Percentiles rank a stretch among this genome's conserved stretches.
Evolutionary conservation across 2,113 vertebrate genomes (phyloP).

Genomic region (Alligator sinensis): DNA sequence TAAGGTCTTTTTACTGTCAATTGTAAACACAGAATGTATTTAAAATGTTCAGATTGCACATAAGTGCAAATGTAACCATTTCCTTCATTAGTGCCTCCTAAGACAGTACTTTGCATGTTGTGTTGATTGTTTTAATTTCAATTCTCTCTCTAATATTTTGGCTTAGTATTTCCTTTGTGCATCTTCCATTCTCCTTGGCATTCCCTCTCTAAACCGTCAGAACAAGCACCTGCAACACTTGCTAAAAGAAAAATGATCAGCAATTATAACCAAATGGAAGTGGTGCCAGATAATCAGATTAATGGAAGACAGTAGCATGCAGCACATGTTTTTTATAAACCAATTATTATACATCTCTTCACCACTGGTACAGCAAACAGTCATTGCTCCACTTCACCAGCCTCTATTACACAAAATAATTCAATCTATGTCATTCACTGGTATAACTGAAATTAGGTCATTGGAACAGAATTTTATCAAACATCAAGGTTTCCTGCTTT

Average conservation of each 20-base stretch:
- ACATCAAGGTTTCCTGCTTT: not conserved
- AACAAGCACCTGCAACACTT: slow-evolving; percentile 53
- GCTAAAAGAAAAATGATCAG: not conserved
- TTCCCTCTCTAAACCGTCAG: slow-evolving; percentile 50
- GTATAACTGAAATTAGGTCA: slow-evolving; percentile 20
- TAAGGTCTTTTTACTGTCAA: not conserved
- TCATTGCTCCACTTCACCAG: slow-evolving; percentile 27
- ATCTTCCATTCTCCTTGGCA: slow-evolving; percentile 5
- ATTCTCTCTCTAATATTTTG: slow-evolving; percentile 14
- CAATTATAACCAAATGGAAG: slow-evolving; percentile 49
- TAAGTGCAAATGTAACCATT: not conserved
- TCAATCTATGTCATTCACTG: slow-evolving; percentile 5
- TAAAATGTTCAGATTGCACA: not conserved
- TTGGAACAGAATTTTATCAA: slow-evolving; percentile 15
- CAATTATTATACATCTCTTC: slow-evolving; percentile 47
- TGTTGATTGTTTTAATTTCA: slow-evolving; percentile 22
- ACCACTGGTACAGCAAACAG: not conserved
- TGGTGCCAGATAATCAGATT: slow-evolving; percentile 42
- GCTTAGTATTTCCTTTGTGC: slow-evolving; percentile 6
- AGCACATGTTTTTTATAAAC: slow-evolving; percentile 52
- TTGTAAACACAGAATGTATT: not conserved
- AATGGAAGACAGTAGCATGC: slow-evolving; percentile 33
- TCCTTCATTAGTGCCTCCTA: slow-evolving; percentile 3
- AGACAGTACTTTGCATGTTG: not conserved
- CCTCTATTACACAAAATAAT: not conserved